Base-by-base conservation (phyloP, 30 jellyfish, hydroid and myxozoan species). In the Pelagia noctiluca region DNA sequence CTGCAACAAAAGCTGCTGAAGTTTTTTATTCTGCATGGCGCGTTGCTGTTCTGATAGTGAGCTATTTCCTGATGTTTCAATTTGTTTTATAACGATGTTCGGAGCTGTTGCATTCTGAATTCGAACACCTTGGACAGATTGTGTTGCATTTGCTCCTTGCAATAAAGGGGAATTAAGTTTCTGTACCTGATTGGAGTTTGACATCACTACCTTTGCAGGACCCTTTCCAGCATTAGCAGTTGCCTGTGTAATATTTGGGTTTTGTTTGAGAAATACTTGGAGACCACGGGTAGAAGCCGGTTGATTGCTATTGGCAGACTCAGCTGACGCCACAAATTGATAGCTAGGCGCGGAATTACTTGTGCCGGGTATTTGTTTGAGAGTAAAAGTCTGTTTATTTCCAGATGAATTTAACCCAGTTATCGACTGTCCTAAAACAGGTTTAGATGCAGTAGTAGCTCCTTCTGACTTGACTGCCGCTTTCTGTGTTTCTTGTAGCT, bases 1-100 rank as follows among this genome's bases (percentile, higher is more conserved):
- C 74, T 83, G 93, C 24, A 70, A 61, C 63, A 83, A 61, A 8
- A 70, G 54, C 86, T 83, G 86, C 31, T 83, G 93, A 8, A 83
- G 54, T 31, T 61, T 71, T 50, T 83, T 83, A 24, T 72, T 72
- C 63, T 70, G 86, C 11, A 83, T 25, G 16, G 81, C 81, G 46
- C 47, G 70, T 71, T 83, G 93, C 73, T 83, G 93, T 22, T 71
- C 93, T 1, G 82, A 35, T 4, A 60, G 60, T 21, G 50, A 47
- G 33, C 52, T 72, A 30, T 10, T 36, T 13, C 70, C 72, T 1
- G 73, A 50, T 26, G 86, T 30, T 22, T 70, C 93, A 35, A 72
- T 21, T 26, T 63, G 93, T 37, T 72, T 71, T 11, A 83, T 76
- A 33, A 72, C 76, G 73, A 71, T 83, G 32, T 71, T 70, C 50